Conservation (phyloP, 2,113 vertebrate species). For the Nesoenas mayeri region DNA sequence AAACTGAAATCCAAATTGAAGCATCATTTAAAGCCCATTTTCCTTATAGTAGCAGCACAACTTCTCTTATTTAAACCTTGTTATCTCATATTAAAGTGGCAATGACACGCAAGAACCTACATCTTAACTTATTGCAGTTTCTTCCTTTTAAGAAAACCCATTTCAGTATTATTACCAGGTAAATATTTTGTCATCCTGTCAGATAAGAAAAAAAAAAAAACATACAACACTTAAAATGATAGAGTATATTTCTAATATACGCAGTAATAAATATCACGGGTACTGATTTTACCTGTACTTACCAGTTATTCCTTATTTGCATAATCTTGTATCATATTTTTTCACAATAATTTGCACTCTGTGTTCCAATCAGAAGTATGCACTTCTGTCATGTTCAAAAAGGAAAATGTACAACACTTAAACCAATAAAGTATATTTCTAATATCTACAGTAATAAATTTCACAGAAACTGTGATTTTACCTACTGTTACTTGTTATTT, state of each 20-base stretch:
- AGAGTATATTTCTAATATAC: not conserved
- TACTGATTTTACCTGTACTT: not conserved
- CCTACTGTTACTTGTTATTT: not conserved
- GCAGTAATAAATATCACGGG: not conserved
- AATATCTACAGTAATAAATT: not conserved
- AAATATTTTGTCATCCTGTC: not conserved
- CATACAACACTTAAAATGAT: not conserved
- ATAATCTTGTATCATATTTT: not conserved
- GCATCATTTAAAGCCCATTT: not conserved
- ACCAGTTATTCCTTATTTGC: not conserved
- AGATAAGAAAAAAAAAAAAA: not conserved
- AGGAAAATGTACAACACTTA: not conserved
- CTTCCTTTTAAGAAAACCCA: not conserved
- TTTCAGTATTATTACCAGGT: not conserved
- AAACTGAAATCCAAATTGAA: not conserved
- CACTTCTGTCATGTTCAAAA: not conserved
- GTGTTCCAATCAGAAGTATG: not conserved
- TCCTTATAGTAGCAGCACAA: not conserved
- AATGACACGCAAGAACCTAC: not conserved
- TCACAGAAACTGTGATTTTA: not conserved
- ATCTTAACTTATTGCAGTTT: not conserved
- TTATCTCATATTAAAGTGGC: not conserved
- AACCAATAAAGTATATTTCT: not conserved
- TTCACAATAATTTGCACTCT: not conserved
- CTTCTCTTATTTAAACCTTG: not conserved